Conservation (phyloP, 2,888 invertebrate species). For the Hypercompe scribonia region DNA sequence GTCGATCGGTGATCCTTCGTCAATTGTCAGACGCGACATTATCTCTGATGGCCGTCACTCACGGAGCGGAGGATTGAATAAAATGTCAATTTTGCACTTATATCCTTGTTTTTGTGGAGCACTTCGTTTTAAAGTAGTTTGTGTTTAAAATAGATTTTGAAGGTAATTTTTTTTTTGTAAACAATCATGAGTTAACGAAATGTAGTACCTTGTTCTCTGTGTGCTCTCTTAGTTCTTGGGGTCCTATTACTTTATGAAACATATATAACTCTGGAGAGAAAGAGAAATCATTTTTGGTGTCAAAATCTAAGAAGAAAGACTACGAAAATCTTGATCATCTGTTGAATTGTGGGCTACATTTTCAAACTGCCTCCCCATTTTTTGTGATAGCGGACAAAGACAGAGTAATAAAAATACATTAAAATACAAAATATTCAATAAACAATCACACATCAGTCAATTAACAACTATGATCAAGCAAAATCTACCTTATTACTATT, state of each 20-base stretch:
- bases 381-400: background rate
- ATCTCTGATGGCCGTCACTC: conserved; percentile 78
- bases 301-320: too few relatives aligned
- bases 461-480: conserved; percentile 14
- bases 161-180: background rate
- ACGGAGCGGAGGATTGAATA: conserved; percentile 67
- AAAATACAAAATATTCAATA: background rate
- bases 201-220: background rate
- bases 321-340: background rate
- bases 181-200: background rate
- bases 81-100: conserved; percentile 71
- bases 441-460: background rate
- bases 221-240: too few relatives aligned
- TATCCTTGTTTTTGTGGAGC: conserved; percentile 48
- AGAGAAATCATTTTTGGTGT: too few relatives aligned
- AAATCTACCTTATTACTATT: background rate
- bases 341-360: too few relatives aligned
- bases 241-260: too few relatives aligned
- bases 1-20: conserved; percentile 77
- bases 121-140: conserved; percentile 24
- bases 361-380: background rate
- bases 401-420: background rate
- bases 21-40: conserved; percentile 72
- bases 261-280: too few relatives aligned
- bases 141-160: conserved; percentile 9